phyloP scores from a whole-genome alignment of 2,797 vertebrate genomes.

The Semaprochilodus insignis region DNA sequence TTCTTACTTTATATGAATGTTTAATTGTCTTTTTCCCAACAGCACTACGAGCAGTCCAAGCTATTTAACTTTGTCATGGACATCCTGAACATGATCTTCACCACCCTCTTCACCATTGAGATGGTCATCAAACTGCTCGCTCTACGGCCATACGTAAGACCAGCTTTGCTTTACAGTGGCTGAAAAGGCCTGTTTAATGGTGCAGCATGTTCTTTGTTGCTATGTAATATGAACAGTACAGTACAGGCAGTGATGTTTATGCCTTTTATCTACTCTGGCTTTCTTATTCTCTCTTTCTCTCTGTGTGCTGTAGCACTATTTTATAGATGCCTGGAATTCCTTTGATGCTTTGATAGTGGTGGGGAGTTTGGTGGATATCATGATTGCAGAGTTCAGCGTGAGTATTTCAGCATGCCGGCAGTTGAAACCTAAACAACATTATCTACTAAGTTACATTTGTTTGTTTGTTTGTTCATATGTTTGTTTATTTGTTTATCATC shows the following conservation, averaged over 20 bases:
- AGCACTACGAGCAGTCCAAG: conserved; percentile 96
- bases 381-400: conserved; percentile 98
- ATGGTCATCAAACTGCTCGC: conserved; percentile 98
- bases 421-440: no score
- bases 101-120: conserved; percentile 94
- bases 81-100: conserved; percentile 98
- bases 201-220: conserved; percentile 50
- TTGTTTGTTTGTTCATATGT: no score
- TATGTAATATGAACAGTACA: neutral
- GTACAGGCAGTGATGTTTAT: neutral
- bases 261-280: neutral
- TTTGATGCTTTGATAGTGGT: conserved; percentile 99
- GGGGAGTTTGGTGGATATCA: conserved; percentile 97
- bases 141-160: conserved; percentile 91
- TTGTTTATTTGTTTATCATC: no score
- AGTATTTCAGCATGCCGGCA: conserved; percentile 67
- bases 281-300: conserved; percentile 44
- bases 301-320: conserved; percentile 91
- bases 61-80: conserved; percentile 95
- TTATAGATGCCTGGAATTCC: conserved; percentile 98
- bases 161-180: conserved; percentile 35
- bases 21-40: neutral
- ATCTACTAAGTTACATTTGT: no score
- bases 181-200: neutral
- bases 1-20: neutral